These are phyloP conservation scores for Spea hammondii DNA, from an alignment of 2,797 vertebrate species.

Conservation along the genomic window DNA sequence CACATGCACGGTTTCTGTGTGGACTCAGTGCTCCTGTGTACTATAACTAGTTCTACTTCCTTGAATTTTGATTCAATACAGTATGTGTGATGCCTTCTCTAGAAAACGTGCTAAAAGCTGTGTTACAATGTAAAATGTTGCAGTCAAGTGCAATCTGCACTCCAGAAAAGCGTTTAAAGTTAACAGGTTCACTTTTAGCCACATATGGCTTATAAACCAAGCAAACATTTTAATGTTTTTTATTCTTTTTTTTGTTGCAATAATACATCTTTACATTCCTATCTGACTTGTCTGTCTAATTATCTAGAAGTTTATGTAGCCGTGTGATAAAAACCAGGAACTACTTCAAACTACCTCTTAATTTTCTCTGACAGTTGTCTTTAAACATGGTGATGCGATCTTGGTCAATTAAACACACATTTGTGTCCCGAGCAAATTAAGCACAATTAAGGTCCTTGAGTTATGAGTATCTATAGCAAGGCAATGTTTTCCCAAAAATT, in stretches of 20 bases:
- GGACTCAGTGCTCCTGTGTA: conserved; percentile 23
- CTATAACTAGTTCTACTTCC: conserved; percentile 22
- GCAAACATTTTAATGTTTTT: conserved; percentile 58
- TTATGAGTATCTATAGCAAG: conserved; percentile 99
- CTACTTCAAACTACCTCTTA: conserved; percentile 93
- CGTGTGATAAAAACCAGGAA: conserved; percentile 94
- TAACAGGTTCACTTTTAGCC: conserved; percentile 59
- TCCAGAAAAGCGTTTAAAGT: conserved; percentile 56
- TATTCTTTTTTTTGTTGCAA: conserved; percentile 56
- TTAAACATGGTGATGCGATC: conserved; percentile 91
- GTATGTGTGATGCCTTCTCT: conserved; percentile 31
- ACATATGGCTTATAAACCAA: conserved; percentile 56
- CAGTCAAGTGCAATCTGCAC: conserved; percentile 19
- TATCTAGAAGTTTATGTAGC: conserved; percentile 86
- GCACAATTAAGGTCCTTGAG: conserved; percentile 99
- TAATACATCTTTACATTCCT: conserved; percentile 60
- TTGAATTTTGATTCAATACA: conserved; percentile 45
- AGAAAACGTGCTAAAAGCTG: conserved; percentile 43
- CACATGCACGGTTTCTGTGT: background rate
- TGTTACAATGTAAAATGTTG: conserved; percentile 41
- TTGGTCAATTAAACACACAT: conserved; percentile 99
- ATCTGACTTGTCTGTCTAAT: conserved; percentile 78
- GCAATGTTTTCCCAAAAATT: conserved; percentile 99
- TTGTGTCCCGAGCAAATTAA: conserved; percentile 99
- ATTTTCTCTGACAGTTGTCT: conserved; percentile 97